Evolutionary conservation across 2,888 invertebrate genomes (phyloP).

Genomic region (Cheilosia vulpina): DNA sequence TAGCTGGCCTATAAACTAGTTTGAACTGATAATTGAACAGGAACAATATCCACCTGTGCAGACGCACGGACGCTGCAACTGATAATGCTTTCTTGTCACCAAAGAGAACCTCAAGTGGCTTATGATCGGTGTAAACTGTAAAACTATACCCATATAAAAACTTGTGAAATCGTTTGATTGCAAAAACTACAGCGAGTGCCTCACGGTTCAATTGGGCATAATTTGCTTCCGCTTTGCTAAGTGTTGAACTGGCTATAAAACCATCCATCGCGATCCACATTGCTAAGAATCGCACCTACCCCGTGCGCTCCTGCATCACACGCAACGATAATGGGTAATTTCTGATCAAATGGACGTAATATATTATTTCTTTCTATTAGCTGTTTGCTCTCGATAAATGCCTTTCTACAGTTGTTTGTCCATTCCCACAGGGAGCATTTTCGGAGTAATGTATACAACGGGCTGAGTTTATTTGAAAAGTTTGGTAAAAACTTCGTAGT

Average conservation of each 20-base stretch:
- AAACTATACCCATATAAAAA: slow-evolving; percentile 19
- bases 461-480: slow-evolving; percentile 9
- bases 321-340: slow-evolving; percentile 12
- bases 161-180: slow-evolving; percentile 9
- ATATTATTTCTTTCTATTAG: slow-evolving; percentile 12
- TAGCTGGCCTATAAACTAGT: slow-evolving; percentile 32
- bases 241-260: background rate
- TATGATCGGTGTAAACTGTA: slow-evolving; percentile 59
- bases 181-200: slow-evolving; percentile 6
- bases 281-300: slow-evolving; percentile 27
- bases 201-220: too few species aligned
- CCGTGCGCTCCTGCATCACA: slow-evolving; percentile 27
- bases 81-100: slow-evolving; percentile 62
- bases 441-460: slow-evolving; percentile 9
- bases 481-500: slow-evolving; percentile 3
- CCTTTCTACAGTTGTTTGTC: background rate
- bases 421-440: slow-evolving; percentile 9
- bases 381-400: slow-evolving; percentile 16
- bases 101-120: slow-evolving; percentile 52
- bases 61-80: slow-evolving; percentile 48
- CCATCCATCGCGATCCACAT: slow-evolving; percentile 12
- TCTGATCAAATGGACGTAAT: slow-evolving; percentile 18
- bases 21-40: slow-evolving; percentile 58
- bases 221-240: too few species aligned
- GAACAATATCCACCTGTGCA: slow-evolving; percentile 64